Percentiles rank a stretch among this genome's conserved stretches.
Evolutionary conservation across 1,140 invertebrate species (phyloP).

Genomic region (Lethrus apterus): DNA sequence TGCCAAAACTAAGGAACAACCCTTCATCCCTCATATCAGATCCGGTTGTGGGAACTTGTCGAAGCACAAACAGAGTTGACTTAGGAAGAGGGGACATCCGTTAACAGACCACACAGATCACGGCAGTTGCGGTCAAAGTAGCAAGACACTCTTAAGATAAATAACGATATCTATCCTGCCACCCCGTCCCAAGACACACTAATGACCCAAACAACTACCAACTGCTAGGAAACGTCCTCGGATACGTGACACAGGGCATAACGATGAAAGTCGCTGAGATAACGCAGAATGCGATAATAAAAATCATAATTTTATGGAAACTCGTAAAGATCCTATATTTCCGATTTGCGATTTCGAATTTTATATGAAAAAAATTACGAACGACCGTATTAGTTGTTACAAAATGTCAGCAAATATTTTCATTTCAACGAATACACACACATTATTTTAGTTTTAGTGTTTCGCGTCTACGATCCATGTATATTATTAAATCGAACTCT

Average conservation of each 20-base stretch:
- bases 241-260: conserved; percentile 32
- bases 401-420: not conserved
- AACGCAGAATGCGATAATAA: conserved; percentile 18
- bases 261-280: conserved; percentile 18
- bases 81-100: conserved; percentile 30
- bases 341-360: conserved; percentile 9
- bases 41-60: conserved; percentile 35
- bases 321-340: conserved; percentile 17
- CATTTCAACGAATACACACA: too few species aligned
- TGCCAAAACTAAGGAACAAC: conserved; percentile 33
- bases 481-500: too few species aligned
- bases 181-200: conserved; percentile 32
- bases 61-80: conserved; percentile 38
- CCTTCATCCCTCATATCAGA: conserved; percentile 37
- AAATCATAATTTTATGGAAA: conserved; percentile 24
- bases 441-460: too few species aligned
- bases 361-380: conserved; percentile 13
- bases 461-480: too few species aligned
- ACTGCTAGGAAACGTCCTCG: conserved; percentile 28
- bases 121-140: conserved; percentile 35
- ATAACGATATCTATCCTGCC: conserved; percentile 38
- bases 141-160: conserved; percentile 38
- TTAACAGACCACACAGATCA: conserved; percentile 35
- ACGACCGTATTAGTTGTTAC: too few species aligned
- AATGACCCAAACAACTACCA: conserved; percentile 38